Conservation (phyloP, 2,797 vertebrate genomes). For the Gambusia yucatana region DNA sequence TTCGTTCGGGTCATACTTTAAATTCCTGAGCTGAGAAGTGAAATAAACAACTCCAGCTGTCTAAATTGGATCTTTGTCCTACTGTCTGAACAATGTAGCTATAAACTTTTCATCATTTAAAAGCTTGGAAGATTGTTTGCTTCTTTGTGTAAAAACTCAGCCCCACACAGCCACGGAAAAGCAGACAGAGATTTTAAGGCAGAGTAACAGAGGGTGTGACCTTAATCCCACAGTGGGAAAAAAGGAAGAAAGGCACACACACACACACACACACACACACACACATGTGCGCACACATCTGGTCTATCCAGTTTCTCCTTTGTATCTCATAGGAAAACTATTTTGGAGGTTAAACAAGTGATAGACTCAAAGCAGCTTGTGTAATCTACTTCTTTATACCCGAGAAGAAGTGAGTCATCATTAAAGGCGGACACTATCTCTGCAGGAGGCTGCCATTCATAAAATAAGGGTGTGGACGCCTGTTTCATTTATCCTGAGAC, state of each 20-base stretch:
- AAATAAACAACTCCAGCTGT: conserved; percentile 19
- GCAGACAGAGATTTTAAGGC: conserved; percentile 10
- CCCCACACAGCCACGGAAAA: conserved; percentile 18
- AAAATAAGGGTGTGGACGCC: conserved; percentile 48
- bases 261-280: conserved; percentile 1
- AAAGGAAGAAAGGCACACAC: conserved; percentile 16
- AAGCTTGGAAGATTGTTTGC: conserved; percentile 26
- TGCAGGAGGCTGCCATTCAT: conserved; percentile 21
- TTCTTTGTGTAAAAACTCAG: conserved; percentile 22
- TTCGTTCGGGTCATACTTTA: conserved; percentile 25
- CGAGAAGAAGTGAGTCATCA: conserved; percentile 31
- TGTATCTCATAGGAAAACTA: conserved; percentile 45
- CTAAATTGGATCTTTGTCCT: conserved; percentile 14
- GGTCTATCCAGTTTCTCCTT: conserved; percentile 66
- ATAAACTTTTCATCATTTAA: conserved; percentile 27
- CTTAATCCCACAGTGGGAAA: conserved; percentile 60
- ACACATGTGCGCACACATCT: conserved; percentile 38
- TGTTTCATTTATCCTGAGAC: conserved; percentile 20
- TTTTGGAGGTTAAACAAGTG: conserved; percentile 33
- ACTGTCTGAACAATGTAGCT: conserved; percentile 28
- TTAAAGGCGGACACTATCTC: conserved; percentile 15
- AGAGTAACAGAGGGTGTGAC: conserved; percentile 59
- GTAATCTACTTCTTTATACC: not conserved
- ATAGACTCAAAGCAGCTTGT: conserved; percentile 21
- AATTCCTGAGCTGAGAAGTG: conserved; percentile 18